Percentiles rank a stretch among this genome's conserved stretches.
Conservation (phyloP, 2,888 invertebrate species). For the Hetaerina titia region DNA sequence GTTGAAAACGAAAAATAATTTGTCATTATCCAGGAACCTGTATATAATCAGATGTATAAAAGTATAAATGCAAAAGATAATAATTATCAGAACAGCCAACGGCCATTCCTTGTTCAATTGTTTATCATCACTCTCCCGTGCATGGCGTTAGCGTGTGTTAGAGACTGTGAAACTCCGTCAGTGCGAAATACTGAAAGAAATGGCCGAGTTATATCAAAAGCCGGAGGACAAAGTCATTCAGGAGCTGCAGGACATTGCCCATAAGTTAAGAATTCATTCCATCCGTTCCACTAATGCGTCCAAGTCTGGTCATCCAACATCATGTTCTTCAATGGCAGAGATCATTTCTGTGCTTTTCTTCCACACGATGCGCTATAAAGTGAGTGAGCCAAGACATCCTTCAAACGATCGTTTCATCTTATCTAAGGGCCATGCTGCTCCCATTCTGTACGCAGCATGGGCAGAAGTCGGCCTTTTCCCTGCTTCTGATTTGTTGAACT, state of each 20-base stretch:
- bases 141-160: too few species aligned
- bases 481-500: conserved; percentile 88
- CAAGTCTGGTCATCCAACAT: conserved; percentile 99
- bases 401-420: conserved; percentile 97
- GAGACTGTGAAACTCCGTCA: too few species aligned
- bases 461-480: conserved; percentile 97
- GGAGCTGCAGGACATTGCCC: conserved; percentile 94
- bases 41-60: too few species aligned
- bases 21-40: too few species aligned
- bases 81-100: too few species aligned
- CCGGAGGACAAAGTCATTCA: conserved; percentile 82
- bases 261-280: conserved; percentile 95
- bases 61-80: too few species aligned
- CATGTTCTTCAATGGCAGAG: conserved; percentile 98
- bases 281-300: conserved; percentile 95
- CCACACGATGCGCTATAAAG: conserved; percentile 96
- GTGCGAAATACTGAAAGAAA: background rate
- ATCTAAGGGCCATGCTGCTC: conserved; percentile 99
- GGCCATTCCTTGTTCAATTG: too few species aligned
- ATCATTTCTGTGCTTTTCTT: conserved; percentile 99
- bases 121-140: too few species aligned
- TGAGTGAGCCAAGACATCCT: conserved; percentile 90
- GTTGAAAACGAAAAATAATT: too few species aligned
- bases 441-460: conserved; percentile 99
- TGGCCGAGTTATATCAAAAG: conserved; percentile 80